A percentile compares a stretch with the other conserved stretches of the same genome.
These are phyloP conservation scores for Paracyclopina nana DNA, from an alignment of 1,140 invertebrate species.

Conservation along the genomic window DNA sequence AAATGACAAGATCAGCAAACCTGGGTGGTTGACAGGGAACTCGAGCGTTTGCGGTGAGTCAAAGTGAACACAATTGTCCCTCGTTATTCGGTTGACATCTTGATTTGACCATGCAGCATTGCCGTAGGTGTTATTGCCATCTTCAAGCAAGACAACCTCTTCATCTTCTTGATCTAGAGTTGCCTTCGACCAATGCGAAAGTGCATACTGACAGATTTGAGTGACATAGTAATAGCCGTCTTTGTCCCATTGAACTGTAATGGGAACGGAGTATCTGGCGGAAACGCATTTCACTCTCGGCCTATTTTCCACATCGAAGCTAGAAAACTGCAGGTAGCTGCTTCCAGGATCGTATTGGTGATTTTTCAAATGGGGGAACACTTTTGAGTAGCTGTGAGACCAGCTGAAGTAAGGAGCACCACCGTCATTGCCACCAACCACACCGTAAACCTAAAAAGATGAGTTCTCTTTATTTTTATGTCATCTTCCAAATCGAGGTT, in stretches of 20 bases:
- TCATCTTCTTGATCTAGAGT: no score
- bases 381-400: constrained; percentile 13
- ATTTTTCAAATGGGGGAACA: constrained; percentile 36
- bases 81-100: constrained; percentile 33
- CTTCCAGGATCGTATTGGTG: constrained; percentile 48
- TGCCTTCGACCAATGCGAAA: constrained; percentile 92
- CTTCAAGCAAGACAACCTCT: no score
- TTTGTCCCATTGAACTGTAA: constrained; percentile 38
- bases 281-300: constrained; percentile 89
- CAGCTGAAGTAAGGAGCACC: background rate
- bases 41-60: background rate
- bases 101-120: no score
- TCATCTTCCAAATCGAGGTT: background rate
- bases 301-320: constrained; percentile 78
- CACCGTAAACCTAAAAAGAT: background rate
- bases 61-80: constrained; percentile 7
- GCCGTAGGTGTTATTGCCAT: no score
- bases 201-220: constrained; percentile 91
- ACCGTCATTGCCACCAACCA: background rate
- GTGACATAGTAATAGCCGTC: constrained; percentile 90
- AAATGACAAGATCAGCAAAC: no score
- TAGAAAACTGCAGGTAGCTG: constrained; percentile 58
- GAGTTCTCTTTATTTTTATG: background rate
- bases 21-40: no score
- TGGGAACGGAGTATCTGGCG: constrained; percentile 50